Base-by-base conservation (phyloP, 2,797 vertebrate genomes). In the Heterohyrax brucei region DNA sequence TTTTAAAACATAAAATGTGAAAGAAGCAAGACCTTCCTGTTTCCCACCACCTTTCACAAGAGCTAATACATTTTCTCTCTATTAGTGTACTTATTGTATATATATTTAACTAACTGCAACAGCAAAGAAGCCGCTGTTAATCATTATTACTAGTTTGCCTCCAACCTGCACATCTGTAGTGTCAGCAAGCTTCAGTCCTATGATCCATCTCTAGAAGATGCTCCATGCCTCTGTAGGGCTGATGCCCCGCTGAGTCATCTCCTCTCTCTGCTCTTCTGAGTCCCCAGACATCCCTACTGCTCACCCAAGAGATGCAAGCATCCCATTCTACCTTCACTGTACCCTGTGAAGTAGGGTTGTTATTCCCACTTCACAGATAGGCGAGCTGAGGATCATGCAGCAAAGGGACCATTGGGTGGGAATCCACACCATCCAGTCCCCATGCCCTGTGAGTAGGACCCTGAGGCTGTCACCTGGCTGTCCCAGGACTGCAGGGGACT, bases 391-490 rank as follows among this genome's bases (percentile, higher is more conserved):
- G 79, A n/a, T 44, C 33, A 24, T 19, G 68, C 21, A 70, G 70
- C 19, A 8, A 39, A 66, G 46, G 21, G 66, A 39, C 21, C 22
- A 50, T 7, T 62, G 61, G n/a, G 21, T 21, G 72, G 7, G 16
- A 61, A 10, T 1, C 79, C 12, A 10, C 10, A 0, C 26, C 26
- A 18, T 10, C 46, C 26, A 1, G 44, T 13, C 89, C 12, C 10
- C 7, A 21, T 6, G 18, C 46, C 76, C 7, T 3, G 0, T 0
- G 0, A 22, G 13, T 2, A 56, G 46, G 39, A 18, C 84, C 4
- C 26, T 12, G 0, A 48, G 61, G 68, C 21, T 2, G 61, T 97
- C 89, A 98, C 98, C 97, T 0, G 87, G 24, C 95, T 89, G 73
- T 98, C 98, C 0, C 5, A 0, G 9, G 86, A 0, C 0, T 1